phyloP scores from a whole-genome alignment of 2,113 vertebrate species.

The Catagonus wagneri region DNA sequence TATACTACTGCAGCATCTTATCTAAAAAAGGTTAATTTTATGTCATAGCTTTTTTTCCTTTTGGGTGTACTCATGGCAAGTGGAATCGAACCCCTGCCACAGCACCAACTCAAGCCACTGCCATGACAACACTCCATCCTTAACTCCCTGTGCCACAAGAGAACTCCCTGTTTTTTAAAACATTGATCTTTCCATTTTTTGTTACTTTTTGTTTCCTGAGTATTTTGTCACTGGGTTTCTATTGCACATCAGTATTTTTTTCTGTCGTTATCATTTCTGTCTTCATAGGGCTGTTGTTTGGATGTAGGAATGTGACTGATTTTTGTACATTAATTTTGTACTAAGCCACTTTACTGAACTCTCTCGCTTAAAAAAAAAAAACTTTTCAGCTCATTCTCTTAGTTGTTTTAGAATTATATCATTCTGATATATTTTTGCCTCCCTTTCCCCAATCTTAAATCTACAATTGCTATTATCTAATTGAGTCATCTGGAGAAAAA shows the following conservation, averaged over 20 bases:
- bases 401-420: not conserved
- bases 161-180: not conserved
- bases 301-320: not conserved
- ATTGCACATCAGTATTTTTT: not conserved
- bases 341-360: not conserved
- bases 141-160: no score
- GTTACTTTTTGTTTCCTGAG: not conserved
- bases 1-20: not conserved
- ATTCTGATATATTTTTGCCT: not conserved
- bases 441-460: not conserved
- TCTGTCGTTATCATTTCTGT: not conserved
- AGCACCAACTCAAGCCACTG: no score
- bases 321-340: not conserved
- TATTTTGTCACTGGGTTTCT: not conserved
- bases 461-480: not conserved
- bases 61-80: no score
- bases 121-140: no score
- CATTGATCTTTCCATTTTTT: not conserved
- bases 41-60: not conserved
- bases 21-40: slow-evolving; percentile 14
- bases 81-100: no score
- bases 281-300: not conserved
- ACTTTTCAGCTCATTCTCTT: not conserved
- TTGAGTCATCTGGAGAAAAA: not conserved
- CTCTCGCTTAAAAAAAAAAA: not conserved